Evolutionary conservation across 2,888 invertebrate species (phyloP).

Genomic region (Apoderus coryli): DNA sequence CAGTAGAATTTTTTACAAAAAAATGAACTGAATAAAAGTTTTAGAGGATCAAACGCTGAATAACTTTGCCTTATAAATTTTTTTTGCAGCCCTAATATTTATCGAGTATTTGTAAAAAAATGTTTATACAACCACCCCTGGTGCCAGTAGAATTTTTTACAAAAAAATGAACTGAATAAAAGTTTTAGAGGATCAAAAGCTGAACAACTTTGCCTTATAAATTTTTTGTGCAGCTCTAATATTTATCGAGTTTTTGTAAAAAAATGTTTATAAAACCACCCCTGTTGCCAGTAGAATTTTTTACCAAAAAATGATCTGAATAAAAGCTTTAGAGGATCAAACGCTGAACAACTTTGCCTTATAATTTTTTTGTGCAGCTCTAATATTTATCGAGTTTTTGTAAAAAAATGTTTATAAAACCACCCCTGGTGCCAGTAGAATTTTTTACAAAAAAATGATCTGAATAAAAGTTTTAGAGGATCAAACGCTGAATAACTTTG

Average conservation of each 20-base stretch:
- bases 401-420: too few relatives aligned
- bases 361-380: slow-evolving; percentile 3
- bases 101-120: background rate
- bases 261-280: slow-evolving; percentile 1
- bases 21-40: slow-evolving; percentile 1
- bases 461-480: slow-evolving; percentile 1
- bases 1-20: slow-evolving; percentile 1
- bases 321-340: slow-evolving; percentile 2
- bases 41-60: background rate
- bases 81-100: slow-evolving; percentile 1
- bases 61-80: slow-evolving; percentile 1
- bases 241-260: too few relatives aligned
- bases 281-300: slow-evolving; percentile 1
- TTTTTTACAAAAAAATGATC: slow-evolving; percentile 3
- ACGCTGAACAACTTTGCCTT: background rate
- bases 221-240: too few relatives aligned
- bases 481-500: background rate
- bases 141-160: background rate
- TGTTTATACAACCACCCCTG: slow-evolving; percentile 1
- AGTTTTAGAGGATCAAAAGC: too few relatives aligned
- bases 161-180: slow-evolving; percentile 2
- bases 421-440: too few relatives aligned
- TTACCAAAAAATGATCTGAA: slow-evolving; percentile 1
- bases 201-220: too few relatives aligned
- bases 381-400: too few relatives aligned